Evolutionary conservation across 2,888 invertebrate genomes (phyloP).

Genomic region (Drosophila helvetica): DNA sequence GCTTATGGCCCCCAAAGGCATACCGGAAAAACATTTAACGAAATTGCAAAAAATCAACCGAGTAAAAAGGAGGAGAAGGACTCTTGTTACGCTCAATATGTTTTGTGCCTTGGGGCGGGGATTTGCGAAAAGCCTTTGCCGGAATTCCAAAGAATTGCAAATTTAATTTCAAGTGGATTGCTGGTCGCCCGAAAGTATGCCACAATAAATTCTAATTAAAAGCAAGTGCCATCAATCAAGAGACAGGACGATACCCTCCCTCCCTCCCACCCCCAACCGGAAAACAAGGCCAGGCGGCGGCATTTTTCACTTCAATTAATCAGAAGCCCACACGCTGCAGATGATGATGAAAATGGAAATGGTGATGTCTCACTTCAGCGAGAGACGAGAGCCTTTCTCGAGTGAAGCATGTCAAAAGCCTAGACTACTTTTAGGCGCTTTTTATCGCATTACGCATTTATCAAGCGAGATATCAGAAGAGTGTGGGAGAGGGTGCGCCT

Average conservation of each 20-base stretch:
- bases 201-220: slow-evolving; percentile 71
- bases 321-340: slow-evolving; percentile 17
- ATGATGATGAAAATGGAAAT: slow-evolving; percentile 31
- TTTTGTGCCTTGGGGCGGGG: slow-evolving; percentile 18
- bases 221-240: slow-evolving; percentile 30
- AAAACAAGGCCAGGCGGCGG: slow-evolving; percentile 41
- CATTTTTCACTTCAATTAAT: slow-evolving; percentile 64
- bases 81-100: slow-evolving; percentile 42
- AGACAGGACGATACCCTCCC: no score
- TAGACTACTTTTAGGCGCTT: slow-evolving; percentile 63
- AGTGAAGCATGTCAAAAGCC: slow-evolving; percentile 59
- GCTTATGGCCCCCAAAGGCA: slow-evolving; percentile 38
- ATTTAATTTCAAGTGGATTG: slow-evolving; percentile 42
- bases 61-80: slow-evolving; percentile 6
- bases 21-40: slow-evolving; percentile 44
- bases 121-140: not conserved
- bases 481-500: slow-evolving; percentile 9
- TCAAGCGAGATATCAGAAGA: slow-evolving; percentile 11
- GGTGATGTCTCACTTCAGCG: slow-evolving; percentile 52
- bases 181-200: slow-evolving; percentile 41
- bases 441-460: slow-evolving; percentile 61
- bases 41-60: slow-evolving; percentile 42
- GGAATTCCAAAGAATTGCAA: slow-evolving; percentile 24
- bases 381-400: not conserved
- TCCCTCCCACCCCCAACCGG: no score